Percentiles rank a stretch among this genome's conserved stretches.
These are phyloP conservation scores for Pitta sordida DNA, from an alignment of 2,113 vertebrate genomes.

Conservation along the genomic window DNA sequence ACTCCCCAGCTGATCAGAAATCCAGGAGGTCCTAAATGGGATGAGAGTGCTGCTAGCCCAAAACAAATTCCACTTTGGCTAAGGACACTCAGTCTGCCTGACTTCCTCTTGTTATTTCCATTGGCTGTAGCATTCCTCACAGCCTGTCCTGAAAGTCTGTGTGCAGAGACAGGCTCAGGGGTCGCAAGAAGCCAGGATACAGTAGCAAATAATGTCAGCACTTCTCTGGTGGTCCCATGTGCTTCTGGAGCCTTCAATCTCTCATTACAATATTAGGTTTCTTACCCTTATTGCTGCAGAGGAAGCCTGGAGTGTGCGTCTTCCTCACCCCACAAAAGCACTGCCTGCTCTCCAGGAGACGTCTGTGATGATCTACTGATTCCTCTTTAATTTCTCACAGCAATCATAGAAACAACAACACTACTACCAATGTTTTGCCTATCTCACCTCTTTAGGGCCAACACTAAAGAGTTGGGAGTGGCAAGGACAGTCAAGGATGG, in stretches of 20 bases:
- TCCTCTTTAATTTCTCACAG: neutral
- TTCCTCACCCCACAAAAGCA: neutral
- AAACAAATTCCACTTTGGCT: slow-evolving; percentile 2
- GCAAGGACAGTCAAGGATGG: neutral
- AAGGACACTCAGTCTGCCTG: neutral
- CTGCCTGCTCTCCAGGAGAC: neutral
- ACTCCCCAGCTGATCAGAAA: neutral
- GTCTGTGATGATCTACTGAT: neutral
- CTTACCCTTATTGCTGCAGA: neutral
- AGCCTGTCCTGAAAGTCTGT: neutral
- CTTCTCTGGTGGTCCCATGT: slow-evolving; percentile 50
- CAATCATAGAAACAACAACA: neutral
- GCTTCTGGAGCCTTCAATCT: slow-evolving; percentile 38
- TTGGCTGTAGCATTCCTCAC: neutral
- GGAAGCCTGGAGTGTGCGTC: neutral
- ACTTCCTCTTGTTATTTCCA: slow-evolving; percentile 50
- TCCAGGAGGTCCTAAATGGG: neutral
- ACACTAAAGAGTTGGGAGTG: neutral
- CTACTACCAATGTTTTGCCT: neutral
- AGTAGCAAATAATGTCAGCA: slow-evolving; percentile 20
- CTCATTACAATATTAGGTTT: slow-evolving; percentile 42
- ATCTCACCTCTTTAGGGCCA: neutral
- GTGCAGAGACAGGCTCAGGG: neutral
- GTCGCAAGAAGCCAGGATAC: neutral
- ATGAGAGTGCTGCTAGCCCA: neutral